Percentiles rank a stretch among this genome's conserved stretches.
Evolutionary conservation across 2,797 vertebrate species (phyloP).

Genomic region (Myioborus miniatus): DNA sequence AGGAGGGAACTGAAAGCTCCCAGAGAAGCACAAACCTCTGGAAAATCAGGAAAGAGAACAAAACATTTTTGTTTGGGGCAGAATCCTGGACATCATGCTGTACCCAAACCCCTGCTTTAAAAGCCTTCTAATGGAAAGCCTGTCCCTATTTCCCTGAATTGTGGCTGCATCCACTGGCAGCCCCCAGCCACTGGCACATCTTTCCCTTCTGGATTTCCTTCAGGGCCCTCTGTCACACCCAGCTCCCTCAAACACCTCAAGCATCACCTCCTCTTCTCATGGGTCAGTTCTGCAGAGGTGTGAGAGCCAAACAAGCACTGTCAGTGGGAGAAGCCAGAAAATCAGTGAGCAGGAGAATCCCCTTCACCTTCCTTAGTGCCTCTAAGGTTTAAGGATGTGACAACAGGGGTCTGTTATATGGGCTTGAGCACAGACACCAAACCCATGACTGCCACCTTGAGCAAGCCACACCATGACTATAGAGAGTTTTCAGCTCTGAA

Average conservation of each 20-base stretch:
- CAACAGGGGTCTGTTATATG: fast-evolving
- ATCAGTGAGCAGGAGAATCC: neutral
- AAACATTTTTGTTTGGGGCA: neutral
- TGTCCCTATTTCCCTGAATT: neutral
- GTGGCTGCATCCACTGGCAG: neutral
- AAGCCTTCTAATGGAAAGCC: neutral
- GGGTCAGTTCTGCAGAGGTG: neutral
- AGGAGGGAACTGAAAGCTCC: neutral
- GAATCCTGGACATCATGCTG: neutral
- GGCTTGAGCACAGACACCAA: neutral
- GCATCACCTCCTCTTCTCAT: neutral
- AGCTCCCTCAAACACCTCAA: neutral
- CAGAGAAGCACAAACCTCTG: neutral
- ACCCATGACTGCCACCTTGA: fast-evolving
- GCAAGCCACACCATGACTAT: fast-evolving
- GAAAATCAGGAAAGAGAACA: neutral
- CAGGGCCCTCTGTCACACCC: neutral
- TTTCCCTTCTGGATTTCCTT: neutral
- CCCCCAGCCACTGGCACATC: neutral
- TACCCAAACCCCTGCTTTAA: neutral
- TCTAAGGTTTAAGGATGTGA: neutral
- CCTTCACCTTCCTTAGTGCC: neutral
- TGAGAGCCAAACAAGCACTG: neutral
- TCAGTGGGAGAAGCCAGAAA: neutral
- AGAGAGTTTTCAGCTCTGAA: neutral